Conservation (phyloP, 2,888 invertebrate species). For the Callosobruchus maculatus region DNA sequence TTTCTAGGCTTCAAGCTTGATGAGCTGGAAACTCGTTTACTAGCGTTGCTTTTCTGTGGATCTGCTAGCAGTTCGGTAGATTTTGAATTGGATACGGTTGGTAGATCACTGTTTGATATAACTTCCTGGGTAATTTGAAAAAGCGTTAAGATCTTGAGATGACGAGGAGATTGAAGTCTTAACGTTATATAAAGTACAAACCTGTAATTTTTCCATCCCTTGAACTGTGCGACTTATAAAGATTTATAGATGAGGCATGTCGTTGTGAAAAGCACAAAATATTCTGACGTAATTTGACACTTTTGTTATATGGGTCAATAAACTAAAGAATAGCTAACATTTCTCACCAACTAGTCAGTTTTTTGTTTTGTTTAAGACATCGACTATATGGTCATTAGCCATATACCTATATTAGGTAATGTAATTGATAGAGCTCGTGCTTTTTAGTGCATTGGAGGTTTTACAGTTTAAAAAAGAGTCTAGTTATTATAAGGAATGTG, state of each 20-base stretch:
- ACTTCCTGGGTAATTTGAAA: neutral
- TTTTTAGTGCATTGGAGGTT: too few species aligned
- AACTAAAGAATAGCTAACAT: too few species aligned
- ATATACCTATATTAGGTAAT: too few species aligned
- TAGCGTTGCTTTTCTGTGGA: neutral
- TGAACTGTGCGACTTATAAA: neutral
- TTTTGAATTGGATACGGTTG: neutral
- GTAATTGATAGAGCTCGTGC: too few species aligned
- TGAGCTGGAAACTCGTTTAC: constrained; percentile 4
- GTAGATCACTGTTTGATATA: neutral
- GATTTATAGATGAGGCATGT: neutral
- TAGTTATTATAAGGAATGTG: too few species aligned
- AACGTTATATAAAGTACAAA: neutral
- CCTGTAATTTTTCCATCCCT: neutral
- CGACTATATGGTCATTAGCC: too few species aligned
- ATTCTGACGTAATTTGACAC: neutral
- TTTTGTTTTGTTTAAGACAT: too few species aligned
- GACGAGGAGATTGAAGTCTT: neutral
- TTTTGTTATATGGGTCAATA: neutral
- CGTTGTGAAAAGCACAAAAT: neutral
- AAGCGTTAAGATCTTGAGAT: neutral
- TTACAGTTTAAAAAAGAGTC: too few species aligned
- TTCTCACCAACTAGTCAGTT: too few species aligned
- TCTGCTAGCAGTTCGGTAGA: neutral
- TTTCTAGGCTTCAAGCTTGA: constrained; percentile 22